phyloP scores from a whole-genome alignment of 2,888 invertebrate genomes.

The Lissocephala sabroskyi region DNA sequence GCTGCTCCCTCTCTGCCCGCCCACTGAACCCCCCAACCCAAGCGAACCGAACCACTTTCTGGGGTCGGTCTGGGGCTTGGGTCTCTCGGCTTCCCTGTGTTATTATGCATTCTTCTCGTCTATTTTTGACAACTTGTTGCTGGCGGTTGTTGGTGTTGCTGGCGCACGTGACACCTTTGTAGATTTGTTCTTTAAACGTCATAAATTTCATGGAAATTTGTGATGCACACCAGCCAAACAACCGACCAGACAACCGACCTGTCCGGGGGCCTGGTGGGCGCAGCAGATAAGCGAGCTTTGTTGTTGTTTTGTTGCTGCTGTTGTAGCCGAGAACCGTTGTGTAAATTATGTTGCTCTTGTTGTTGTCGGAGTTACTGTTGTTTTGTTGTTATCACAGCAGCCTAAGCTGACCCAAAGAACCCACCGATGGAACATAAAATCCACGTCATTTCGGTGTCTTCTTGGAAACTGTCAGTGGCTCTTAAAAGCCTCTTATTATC shows the following conservation, averaged over 20 bases:
- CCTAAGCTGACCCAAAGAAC: not conserved
- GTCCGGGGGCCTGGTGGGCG: constrained; percentile 4
- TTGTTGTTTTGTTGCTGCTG: constrained; percentile 28
- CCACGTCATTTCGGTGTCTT: too few relatives aligned
- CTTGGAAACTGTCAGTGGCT: too few relatives aligned
- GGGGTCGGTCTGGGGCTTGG: constrained; percentile 6
- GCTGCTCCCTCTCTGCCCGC: constrained; percentile 7
- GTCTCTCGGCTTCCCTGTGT: not conserved
- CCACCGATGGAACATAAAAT: too few relatives aligned
- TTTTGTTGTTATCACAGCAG: constrained; percentile 4
- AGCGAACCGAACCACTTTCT: constrained; percentile 7
- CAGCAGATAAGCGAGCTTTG: not conserved
- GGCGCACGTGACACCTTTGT: constrained; percentile 54
- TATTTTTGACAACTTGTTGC: constrained; percentile 47
- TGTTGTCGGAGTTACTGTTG: constrained; percentile 1
- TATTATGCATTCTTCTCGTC: constrained; percentile 52
- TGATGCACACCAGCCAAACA: constrained; percentile 1
- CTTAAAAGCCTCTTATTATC: too few relatives aligned
- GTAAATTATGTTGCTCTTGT: constrained; percentile 27
- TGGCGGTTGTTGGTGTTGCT: constrained; percentile 12
- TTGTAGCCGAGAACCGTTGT: constrained; percentile 30
- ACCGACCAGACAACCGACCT: too few relatives aligned
- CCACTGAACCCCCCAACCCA: too few relatives aligned
- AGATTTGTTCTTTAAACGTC: constrained; percentile 30
- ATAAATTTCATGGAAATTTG: constrained; percentile 54